Percentiles rank a stretch among this genome's conserved stretches.
These are phyloP conservation scores for Butastur rufipennis DNA, from an alignment of 2,113 vertebrate genomes.

Conservation along the genomic window DNA sequence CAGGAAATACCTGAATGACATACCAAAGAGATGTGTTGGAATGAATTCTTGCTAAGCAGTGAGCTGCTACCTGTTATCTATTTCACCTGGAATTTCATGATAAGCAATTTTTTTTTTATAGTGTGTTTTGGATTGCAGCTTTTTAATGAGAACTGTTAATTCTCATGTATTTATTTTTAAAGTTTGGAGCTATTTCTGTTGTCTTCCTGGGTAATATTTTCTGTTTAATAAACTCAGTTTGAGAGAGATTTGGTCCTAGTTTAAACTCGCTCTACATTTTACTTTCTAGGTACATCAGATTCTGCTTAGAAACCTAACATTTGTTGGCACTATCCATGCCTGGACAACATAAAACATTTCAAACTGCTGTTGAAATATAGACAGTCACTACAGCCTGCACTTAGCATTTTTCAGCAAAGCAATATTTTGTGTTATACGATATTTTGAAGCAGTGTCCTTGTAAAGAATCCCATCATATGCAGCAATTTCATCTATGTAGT, in stretches of 20 bases:
- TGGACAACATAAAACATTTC: neutral
- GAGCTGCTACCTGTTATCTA: neutral
- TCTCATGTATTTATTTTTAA: neutral
- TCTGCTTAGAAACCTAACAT: neutral
- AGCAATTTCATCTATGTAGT: neutral
- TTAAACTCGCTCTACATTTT: neutral
- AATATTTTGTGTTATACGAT: neutral
- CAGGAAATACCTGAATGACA: neutral
- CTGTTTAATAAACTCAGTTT: neutral
- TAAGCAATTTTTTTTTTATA: neutral
- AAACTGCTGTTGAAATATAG: neutral
- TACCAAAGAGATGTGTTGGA: neutral
- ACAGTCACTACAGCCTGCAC: neutral
- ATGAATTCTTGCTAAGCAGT: neutral
- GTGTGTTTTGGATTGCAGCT: neutral
- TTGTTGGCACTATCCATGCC: neutral
- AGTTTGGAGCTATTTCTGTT: neutral
- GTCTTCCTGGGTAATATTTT: neutral
- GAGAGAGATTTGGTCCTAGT: neutral
- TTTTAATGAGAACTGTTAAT: neutral
- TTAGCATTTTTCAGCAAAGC: neutral
- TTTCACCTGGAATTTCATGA: neutral
- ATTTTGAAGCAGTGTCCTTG: neutral
- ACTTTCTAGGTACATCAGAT: neutral
- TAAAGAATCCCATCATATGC: neutral